Evolutionary conservation across 2,113 vertebrate genomes (phyloP).

Genomic region (Pterocles burchelli): DNA sequence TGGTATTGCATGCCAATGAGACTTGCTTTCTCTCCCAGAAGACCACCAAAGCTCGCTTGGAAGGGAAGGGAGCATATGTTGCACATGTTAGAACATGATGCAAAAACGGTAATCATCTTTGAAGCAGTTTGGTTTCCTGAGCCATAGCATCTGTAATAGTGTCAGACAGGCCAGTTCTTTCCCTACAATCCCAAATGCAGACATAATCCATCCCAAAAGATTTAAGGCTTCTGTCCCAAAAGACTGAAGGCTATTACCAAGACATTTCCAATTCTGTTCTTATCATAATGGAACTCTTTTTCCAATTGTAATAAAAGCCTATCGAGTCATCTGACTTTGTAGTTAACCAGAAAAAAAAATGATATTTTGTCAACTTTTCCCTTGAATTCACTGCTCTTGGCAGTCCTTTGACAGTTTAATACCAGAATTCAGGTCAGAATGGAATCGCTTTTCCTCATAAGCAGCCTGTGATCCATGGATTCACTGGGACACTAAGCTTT

Average conservation of each 20-base stretch:
- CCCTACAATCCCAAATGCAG: neutral
- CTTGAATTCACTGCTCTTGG: neutral
- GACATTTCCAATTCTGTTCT: neutral
- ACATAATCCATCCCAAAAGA: neutral
- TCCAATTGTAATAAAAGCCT: neutral
- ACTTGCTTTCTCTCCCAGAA: neutral
- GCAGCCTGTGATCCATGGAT: neutral
- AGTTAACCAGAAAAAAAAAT: neutral
- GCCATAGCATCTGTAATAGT: neutral
- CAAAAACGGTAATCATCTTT: neutral
- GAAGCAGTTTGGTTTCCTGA: conserved; percentile 1
- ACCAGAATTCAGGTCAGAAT: neutral
- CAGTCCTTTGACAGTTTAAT: neutral
- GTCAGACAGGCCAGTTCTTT: neutral
- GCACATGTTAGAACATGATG: neutral
- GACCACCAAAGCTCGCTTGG: neutral
- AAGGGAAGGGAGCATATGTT: neutral
- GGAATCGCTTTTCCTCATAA: neutral
- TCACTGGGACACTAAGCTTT: neutral
- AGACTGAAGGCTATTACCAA: neutral
- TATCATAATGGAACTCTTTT: neutral
- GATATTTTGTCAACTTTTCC: neutral
- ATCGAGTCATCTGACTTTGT: neutral
- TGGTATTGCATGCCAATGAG: neutral
- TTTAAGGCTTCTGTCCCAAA: neutral